Evolutionary conservation across 1,140 invertebrate genomes (phyloP).

Genomic region (Drepana arcuata): DNA sequence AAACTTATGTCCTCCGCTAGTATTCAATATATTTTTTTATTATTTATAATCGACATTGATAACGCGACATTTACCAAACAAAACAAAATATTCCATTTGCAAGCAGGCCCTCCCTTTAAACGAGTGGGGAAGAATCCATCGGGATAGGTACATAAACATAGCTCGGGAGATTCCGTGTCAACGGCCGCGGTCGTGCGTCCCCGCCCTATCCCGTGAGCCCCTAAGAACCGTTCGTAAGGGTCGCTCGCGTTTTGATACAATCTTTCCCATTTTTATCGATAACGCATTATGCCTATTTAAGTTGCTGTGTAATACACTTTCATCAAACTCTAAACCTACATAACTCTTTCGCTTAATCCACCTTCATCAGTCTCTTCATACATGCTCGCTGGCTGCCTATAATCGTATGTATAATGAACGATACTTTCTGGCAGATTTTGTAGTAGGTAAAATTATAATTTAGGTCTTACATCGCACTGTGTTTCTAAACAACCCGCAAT

Average conservation of each 20-base stretch:
- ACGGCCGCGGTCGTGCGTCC: slow-evolving; percentile 45
- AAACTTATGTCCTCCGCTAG: no score
- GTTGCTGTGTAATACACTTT: no score
- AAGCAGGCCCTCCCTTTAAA: slow-evolving; percentile 35
- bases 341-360: no score
- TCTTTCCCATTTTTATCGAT: slow-evolving; percentile 35
- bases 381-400: no score
- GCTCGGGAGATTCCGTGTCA: slow-evolving; percentile 60
- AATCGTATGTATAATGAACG: no score
- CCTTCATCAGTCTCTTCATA: no score
- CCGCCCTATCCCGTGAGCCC: slow-evolving; percentile 17
- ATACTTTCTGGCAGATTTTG: no score
- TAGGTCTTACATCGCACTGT: no score
- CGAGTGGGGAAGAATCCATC: slow-evolving; percentile 52
- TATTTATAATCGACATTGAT: not conserved
- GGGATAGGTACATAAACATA: slow-evolving; percentile 58
- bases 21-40: not conserved
- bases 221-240: slow-evolving; percentile 45
- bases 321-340: no score
- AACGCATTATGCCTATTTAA: slow-evolving; percentile 53
- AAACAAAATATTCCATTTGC: slow-evolving; percentile 43
- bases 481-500: no score
- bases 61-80: no score
- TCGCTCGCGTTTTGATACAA: slow-evolving; percentile 33
- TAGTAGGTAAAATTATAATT: no score